Evolutionary conservation across 1,140 invertebrate genomes (phyloP), one percentile per base, ranked within the genome.

Genomic region (Drosophila fuyamai): DNA sequence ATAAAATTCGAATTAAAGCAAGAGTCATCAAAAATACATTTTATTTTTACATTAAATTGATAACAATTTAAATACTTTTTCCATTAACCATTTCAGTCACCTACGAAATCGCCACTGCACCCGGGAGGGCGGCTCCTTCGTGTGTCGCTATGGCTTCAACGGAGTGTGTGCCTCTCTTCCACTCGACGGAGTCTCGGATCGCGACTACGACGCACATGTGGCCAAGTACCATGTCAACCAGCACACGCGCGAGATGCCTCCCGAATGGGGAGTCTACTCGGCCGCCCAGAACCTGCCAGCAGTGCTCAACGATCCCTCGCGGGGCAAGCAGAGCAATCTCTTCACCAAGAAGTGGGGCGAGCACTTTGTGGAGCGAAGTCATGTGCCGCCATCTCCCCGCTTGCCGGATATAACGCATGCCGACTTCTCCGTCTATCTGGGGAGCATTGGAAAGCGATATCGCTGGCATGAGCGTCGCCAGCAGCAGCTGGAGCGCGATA

Each of bases 301-400:
- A 54, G 97, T 99, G 59, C 94, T 99, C 29, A 99, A 99, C 93
- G 98, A 99, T 94, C 98, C 99, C 0, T 96, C 96, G 51, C 95
- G 96, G 81, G 96, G 97, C 57, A 98, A 97, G 93, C 97, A 97
- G 91, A 95, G 94, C 85, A 97, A 98, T 91, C 98, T 99, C 83
- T 98, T 99, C 86, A 99, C 98, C 1, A 98, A 98, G 93, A 98
- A 98, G 73, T 99, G 99, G 99, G 98, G 99, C 43, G 98, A 99
- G 86, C 95, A 95, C 62, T 99, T 99, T 93, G 94, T 98, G 7
- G 98, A 98, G 68, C 96, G 96, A 79, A 93, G 94, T 10, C 75
- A 76, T 5, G 95, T 99, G 86, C 94, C 95, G 18, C 95, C 95
- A 59, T 96, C 96, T 79, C 95, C 95, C 1, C 96, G 96, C 92